Evolutionary conservation across 2,888 invertebrate species (phyloP).

Genomic region (Cartodere bifasciata): DNA sequence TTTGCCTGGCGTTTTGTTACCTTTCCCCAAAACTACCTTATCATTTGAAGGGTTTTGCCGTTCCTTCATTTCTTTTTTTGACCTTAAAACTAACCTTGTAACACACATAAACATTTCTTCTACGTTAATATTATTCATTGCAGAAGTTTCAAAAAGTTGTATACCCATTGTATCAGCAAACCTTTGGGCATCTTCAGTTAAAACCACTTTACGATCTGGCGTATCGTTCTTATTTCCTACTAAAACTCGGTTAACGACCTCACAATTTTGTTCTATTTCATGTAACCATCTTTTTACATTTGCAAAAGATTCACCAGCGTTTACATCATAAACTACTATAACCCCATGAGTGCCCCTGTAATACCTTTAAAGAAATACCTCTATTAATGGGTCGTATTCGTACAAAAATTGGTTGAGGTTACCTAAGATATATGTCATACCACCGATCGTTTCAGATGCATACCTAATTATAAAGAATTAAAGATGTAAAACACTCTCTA

Average conservation of each 20-base stretch:
- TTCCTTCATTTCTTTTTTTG: constrained; percentile 71
- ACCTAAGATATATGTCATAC: too few relatives aligned
- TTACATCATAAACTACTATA: constrained; percentile 98
- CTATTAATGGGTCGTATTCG: too few relatives aligned
- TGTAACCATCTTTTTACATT: constrained; percentile 99
- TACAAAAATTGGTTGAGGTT: too few relatives aligned
- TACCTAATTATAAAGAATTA: too few relatives aligned
- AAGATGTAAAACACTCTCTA: too few relatives aligned
- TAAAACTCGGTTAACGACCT: constrained; percentile 93
- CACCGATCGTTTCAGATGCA: too few relatives aligned
- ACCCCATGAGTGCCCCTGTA: constrained; percentile 99
- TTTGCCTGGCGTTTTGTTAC: constrained; percentile 47
- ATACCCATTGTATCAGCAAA: constrained; percentile 98
- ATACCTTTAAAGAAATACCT: constrained; percentile 44
- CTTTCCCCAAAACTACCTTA: constrained; percentile 59
- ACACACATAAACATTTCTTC: constrained; percentile 85
- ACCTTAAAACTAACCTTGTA: constrained; percentile 68
- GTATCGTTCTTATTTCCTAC: constrained; percentile 97
- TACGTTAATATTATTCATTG: constrained; percentile 97
- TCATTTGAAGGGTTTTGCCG: constrained; percentile 57
- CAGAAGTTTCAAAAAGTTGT: constrained; percentile 94
- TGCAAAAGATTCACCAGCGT: constrained; percentile 96
- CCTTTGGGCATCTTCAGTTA: constrained; percentile 92
- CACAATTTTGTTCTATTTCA: constrained; percentile 99
- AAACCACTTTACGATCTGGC: constrained; percentile 87